Base-by-base conservation (phyloP, 2,888 invertebrate species). In the Lamproptera curius region DNA sequence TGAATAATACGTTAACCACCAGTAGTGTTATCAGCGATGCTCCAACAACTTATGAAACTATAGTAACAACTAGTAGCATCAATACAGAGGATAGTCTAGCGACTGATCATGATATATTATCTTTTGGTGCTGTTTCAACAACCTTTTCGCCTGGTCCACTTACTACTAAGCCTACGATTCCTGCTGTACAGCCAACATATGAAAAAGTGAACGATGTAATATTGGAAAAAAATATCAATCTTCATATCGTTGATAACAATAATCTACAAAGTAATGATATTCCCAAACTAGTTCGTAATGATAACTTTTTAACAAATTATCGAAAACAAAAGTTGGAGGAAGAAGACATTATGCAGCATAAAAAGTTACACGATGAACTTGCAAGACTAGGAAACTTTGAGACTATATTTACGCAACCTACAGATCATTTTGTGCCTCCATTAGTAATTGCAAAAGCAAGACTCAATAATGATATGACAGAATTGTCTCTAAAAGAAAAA, bases 381-480 rank as follows among this genome's bases (percentile, higher is more conserved):
- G 82, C 86, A 1, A 69, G 80, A 20, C 70, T 76, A 40, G 84
- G 81, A n/a, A 84, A 80, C 51, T 70, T 80, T 42, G 84, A 87
- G 61, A 84, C 75, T 36, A 84, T 88, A 61, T 88, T 85, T 57
- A 86, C 81, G 6, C 88, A 86, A 58, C 81, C 87, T 1, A 80
- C 87, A 8, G 88, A 89, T 56, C 88, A 88, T 56, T 89, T 89
- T 57, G 75, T 89, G 16, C 88, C 88, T 2, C 88, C 88, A 2
- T 57, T 89, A 17, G 88, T 89, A 1, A 89, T 89, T 84, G 88
- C 88, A 16, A 88, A 87, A 56, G 80, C 88, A 41, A 88, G 79
- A 68, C 70, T 86, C 16, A 82, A 81, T 54, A 78, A 88, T 51
- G 88, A 88, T 45, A 87, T 88, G 88, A 86, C 76, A 17, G 85